Base-by-base conservation (phyloP, 2,888 invertebrate species). In the Noctua janthe region DNA sequence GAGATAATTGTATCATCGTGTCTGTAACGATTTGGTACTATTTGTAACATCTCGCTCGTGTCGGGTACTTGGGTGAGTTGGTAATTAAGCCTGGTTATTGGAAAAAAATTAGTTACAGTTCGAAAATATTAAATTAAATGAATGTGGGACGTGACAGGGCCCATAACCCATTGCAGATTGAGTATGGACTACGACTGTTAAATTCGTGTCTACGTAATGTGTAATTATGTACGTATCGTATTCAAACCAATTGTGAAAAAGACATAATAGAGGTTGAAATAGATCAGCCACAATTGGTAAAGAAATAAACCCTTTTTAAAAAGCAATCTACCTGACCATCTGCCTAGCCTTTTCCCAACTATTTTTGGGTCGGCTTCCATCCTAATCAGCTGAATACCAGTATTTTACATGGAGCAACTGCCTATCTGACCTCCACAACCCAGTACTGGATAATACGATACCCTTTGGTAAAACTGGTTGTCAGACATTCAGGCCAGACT, bases 1-100 rank as follows among this genome's bases (percentile, higher is more conserved):
- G 75, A 83, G 70, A 87, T 93, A 93, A 94, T 93, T 91, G 91
- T 88, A 89, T 89, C 88, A 89, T 87, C 88, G 90, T 86, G 87
- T 77, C 76, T 83, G 83, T 72, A 84, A 86, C 89, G 77, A 84
- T 83, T 88, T 81, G 66, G 80, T 81, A 59, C 76, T 75, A 82
- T 81, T 78, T 70, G 78, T 79, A 69, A 76, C 66, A 80, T 76
- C 84, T 77, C 81, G 82, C 80, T 74, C 78, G 71, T 81, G 70
- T 83, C 73, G 29, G 56, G 67, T 29, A 49, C 20, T 62, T 6
- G 59, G 39, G 76, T n/a, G 49, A 67, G 62, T 13, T 20, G 67
- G 39, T 86, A 75, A 86, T 87, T 76, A 29, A 47, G 15, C 0
- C 13, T 71, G 66, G 49, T 72, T 72, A 73, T 77, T 75, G 49